Conservation (phyloP, 1,140 invertebrate species). For the Elysia chlorotica region DNA sequence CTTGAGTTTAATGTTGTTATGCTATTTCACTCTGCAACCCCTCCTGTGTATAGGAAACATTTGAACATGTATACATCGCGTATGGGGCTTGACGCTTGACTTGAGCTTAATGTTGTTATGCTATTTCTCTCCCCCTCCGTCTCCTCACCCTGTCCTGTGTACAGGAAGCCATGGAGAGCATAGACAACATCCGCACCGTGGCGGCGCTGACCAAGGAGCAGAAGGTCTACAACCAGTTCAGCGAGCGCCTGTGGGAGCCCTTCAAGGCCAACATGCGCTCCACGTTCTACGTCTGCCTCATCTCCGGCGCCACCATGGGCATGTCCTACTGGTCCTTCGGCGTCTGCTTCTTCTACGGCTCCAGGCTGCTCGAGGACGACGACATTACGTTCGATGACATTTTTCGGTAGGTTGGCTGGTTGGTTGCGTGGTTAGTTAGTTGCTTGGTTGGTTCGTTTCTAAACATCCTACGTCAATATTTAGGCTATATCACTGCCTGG, state of each 20-base stretch:
- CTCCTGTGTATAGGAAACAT: no score
- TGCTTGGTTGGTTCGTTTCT: no score
- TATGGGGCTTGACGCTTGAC: no score
- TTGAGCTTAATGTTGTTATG: no score
- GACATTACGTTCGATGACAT: slow-evolving; percentile 74
- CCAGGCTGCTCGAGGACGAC: slow-evolving; percentile 71
- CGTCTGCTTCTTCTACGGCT: slow-evolving; percentile 80
- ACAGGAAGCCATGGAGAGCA: slow-evolving; percentile 56
- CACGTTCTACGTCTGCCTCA: slow-evolving; percentile 70
- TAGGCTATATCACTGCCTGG: no score
- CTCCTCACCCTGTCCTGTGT: background rate
- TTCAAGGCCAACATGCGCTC: slow-evolving; percentile 64
- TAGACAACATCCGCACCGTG: slow-evolving; percentile 68
- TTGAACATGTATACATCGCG: no score
- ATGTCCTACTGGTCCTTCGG: slow-evolving; percentile 82
- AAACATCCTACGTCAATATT: no score
- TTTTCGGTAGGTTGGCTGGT: slow-evolving; percentile 74
- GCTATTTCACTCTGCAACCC: no score
- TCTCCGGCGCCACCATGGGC: slow-evolving; percentile 78
- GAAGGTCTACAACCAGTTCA: slow-evolving; percentile 56
- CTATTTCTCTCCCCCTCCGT: no score
- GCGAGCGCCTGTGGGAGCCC: slow-evolving; percentile 24
- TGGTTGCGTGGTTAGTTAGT: no score
- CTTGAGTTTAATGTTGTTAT: no score
- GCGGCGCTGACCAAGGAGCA: slow-evolving; percentile 63